Evolutionary conservation across 2,113 vertebrate genomes (phyloP), one percentile per base, ranked within the genome.

Genomic region (Symphodus melops): DNA sequence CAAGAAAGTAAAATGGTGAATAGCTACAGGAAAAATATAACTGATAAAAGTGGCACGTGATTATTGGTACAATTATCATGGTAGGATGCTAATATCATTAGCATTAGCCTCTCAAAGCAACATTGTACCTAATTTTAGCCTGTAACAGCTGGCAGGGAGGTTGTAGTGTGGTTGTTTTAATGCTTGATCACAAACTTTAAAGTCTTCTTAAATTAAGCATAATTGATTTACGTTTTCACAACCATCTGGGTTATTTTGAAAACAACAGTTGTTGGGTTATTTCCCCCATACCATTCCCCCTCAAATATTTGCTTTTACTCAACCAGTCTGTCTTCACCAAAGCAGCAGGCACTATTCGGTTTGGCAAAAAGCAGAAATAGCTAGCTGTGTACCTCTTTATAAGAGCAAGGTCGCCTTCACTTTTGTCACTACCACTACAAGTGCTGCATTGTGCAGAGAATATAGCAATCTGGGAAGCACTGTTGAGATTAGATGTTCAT

Each of bases 401-500:
- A 20, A 37, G 48, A 68, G 53, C 39, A 20, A 17, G 14, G 17
- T 41, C 69, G 46, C 57, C 16, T 17, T 57, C 14, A n/a, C 42
- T 39, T 59, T 55, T 36, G 17, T 53, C 19, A 57, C 8, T 2
- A 20, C 33, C 14, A 55, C 28, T 17, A 42, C 16, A 1, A 51
- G 20, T 5, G 2, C 53, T 58, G 8, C 20, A 67, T 33, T 61
- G 56, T 23, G 52, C 37, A 49, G 46, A 53, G 61, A 39, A 28
- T 55, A 60, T 51, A 77, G 41, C 76, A 41, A 59, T 60, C 25
- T 14, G 62, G 57, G 68, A 72, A 76, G 64, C 68, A 78, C 66
- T 62, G 61, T 64, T 69, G 78, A 88, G 86, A 86, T 88, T 87
- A 89, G 37, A 88, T 82, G 77, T 89, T 89, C 81, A 85, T 84